phyloP scores from a whole-genome alignment of 92 coral and sea anemone species.

The Palythoa grandiflora region DNA sequence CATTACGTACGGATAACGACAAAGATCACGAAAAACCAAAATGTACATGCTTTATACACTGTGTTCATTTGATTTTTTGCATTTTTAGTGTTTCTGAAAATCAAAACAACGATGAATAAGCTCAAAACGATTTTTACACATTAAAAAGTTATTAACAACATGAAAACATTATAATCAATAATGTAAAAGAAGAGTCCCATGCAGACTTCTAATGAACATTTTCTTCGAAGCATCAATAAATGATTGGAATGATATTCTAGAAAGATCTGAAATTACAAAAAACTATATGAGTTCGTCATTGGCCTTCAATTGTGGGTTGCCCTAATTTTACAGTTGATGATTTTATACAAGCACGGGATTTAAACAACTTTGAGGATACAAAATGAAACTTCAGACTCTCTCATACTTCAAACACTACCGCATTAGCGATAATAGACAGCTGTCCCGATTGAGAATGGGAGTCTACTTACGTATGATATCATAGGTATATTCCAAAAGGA shows the following conservation, averaged over 20 bases:
- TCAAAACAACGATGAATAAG: not conserved
- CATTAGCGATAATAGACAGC: not conserved
- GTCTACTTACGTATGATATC: slow-evolving; percentile 91
- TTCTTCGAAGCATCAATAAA: not conserved
- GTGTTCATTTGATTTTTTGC: not conserved
- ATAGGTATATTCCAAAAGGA: slow-evolving; percentile 82
- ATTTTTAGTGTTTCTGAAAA: not conserved
- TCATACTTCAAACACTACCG: slow-evolving; percentile 1
- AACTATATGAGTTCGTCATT: not conserved
- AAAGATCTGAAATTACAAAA: not conserved
- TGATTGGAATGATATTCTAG: not conserved
- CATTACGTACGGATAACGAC: not conserved
- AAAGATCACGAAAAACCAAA: not conserved
- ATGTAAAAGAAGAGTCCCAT: not conserved
- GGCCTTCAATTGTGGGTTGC: not conserved
- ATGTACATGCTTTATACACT: not conserved
- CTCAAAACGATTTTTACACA: not conserved
- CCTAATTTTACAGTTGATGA: too few relatives aligned
- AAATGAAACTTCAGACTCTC: not conserved
- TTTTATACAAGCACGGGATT: not conserved
- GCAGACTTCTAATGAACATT: not conserved
- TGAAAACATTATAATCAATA: not conserved
- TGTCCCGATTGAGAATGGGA: slow-evolving; percentile 10
- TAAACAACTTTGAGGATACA: not conserved
- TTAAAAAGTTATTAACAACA: slow-evolving; percentile 6